Conservation (phyloP, 2,888 invertebrate genomes). For the Fragum sueziense region DNA sequence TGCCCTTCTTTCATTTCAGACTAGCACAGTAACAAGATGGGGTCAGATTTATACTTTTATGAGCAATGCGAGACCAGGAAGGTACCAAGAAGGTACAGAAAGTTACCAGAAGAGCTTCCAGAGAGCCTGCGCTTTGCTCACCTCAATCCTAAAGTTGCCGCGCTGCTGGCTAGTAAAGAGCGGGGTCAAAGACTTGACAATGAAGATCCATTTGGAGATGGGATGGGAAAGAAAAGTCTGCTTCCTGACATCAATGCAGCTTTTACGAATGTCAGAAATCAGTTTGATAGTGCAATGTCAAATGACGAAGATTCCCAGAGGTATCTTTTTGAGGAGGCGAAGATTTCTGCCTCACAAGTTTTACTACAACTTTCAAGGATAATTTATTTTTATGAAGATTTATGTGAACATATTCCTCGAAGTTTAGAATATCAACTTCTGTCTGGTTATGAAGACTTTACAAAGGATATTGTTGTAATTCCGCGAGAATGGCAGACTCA, state of each 20-base stretch:
- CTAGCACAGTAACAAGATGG: constrained; percentile 6
- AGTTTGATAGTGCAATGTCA: constrained; percentile 75
- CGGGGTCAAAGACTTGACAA: constrained; percentile 71
- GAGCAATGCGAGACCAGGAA: constrained; percentile 54
- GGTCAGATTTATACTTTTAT: constrained; percentile 57
- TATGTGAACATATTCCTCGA: constrained; percentile 72
- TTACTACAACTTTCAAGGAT: constrained; percentile 74
- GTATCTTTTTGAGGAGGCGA: constrained; percentile 76
- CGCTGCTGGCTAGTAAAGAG: constrained; percentile 76
- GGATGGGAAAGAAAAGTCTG: constrained; percentile 77
- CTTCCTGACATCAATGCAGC: constrained; percentile 79
- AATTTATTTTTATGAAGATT: constrained; percentile 75
- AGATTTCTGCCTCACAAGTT: constrained; percentile 65
- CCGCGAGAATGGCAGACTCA: constrained; percentile 77
- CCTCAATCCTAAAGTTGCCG: constrained; percentile 79
- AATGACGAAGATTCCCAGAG: constrained; percentile 79
- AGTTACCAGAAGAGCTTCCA: constrained; percentile 79
- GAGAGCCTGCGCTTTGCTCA: constrained; percentile 79
- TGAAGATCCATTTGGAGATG: constrained; percentile 75
- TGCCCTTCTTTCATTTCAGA: background rate
- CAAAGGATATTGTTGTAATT: constrained; percentile 71
- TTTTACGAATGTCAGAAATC: constrained; percentile 73
- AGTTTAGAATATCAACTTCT: constrained; percentile 75
- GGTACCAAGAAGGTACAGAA: constrained; percentile 72
- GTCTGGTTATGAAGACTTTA: constrained; percentile 72